Base-by-base conservation (phyloP, 1,140 invertebrate species). In the Tenebrio molitor region DNA sequence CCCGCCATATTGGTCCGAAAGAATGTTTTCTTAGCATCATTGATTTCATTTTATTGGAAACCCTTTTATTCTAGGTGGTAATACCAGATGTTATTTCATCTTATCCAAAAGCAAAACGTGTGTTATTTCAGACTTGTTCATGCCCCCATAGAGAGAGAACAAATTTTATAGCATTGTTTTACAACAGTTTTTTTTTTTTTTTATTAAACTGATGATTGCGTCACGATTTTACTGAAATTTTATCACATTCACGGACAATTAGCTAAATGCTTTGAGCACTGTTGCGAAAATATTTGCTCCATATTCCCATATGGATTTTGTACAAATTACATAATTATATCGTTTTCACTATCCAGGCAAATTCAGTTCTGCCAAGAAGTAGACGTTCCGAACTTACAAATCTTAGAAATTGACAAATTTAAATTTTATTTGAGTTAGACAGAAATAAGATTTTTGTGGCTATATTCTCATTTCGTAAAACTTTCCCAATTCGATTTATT, bases 11-110 rank as follows among this genome's bases (percentile, higher is more conserved):
- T 23, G 50, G 19, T 29, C 12, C 42, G 14, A 17, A 21, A 21
- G 14, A 58, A 58, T 58, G 50, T 58, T 58, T 58, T 58, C 50
- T 58, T 58, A 58, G 50, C 50, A 58, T 58, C 50, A 58, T 58
- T 58, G 50, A 58, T 58, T 58, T 58, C 29, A 58, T 58, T 25
- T 58, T 25, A 58, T 58, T 23, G 50, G n/a, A 39, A 58, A 58
- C 50, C 50, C 50, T 58, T 58, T 58, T 58, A 58, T 58, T 58
- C 29, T 58, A 58, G 21, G 23, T 58, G 50, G n/a, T n/a, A n/a
- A 58, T 25, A 12, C 5, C 36, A 39, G 36, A 39, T 39, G 36
- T 39, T 39, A 39, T 12, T 39, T 12, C 36, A 12, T 39, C 36
- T 12, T 39, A 12, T n/a, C 36, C 12, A 39, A 0, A 29, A 29